Evolutionary conservation across 2,888 invertebrate species (phyloP).

Genomic region (Mellilla xanthometata): DNA sequence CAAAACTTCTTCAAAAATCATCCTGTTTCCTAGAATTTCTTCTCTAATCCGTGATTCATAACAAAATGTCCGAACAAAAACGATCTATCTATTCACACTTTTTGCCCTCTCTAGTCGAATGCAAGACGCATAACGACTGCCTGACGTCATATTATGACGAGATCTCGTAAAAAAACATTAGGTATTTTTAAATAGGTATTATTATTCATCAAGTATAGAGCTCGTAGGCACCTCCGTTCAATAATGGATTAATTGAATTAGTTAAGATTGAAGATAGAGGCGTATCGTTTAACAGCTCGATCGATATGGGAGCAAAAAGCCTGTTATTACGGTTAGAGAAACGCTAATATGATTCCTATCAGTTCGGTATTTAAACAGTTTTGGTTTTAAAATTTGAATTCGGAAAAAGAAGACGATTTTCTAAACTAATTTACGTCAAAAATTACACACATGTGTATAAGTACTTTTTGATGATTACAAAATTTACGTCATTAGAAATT

Average conservation of each 20-base stretch:
- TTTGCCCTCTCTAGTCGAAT: constrained; percentile 9
- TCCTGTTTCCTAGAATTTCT: neutral
- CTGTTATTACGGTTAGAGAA: too few species aligned
- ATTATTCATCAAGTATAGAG: neutral
- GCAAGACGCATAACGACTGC: constrained; percentile 13
- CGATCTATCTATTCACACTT: neutral
- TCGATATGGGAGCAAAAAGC: too few species aligned
- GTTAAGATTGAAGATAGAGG: neutral
- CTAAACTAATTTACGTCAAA: too few species aligned
- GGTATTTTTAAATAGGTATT: constrained; percentile 1
- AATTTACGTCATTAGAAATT: too few species aligned
- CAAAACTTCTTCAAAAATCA: neutral
- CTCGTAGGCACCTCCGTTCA: constrained; percentile 6
- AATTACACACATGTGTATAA: too few species aligned
- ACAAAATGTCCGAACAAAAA: neutral
- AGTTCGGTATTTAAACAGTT: too few species aligned
- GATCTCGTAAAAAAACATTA: constrained; percentile 5
- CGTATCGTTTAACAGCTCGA: neutral
- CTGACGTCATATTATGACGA: constrained; percentile 18
- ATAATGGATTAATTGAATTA: constrained; percentile 13
- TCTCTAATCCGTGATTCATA: constrained; percentile 5
- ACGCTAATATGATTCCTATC: too few species aligned
- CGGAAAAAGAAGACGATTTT: too few species aligned
- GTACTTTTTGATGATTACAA: too few species aligned
- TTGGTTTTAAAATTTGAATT: too few species aligned